Percentiles rank a stretch among this genome's conserved stretches.
Conservation (phyloP, 2,113 vertebrate genomes). For the Lepidothrix coronata region DNA sequence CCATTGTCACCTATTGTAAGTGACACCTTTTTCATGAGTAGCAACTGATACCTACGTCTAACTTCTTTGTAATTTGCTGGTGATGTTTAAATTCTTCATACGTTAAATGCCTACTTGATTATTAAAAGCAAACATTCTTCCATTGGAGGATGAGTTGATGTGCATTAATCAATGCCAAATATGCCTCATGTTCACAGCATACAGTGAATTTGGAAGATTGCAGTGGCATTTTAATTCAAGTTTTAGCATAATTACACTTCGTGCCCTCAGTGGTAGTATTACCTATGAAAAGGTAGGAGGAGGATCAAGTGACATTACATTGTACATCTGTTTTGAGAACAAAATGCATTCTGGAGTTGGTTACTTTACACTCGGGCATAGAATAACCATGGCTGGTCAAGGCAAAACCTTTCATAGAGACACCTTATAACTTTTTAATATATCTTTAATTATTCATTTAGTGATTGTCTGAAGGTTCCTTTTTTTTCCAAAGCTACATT, state of each 20-base stretch:
- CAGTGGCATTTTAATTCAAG: conserved; percentile 36
- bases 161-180: conserved; percentile 48
- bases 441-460: conserved; percentile 60
- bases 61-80: neutral
- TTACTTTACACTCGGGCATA: conserved; percentile 67
- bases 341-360: conserved; percentile 50
- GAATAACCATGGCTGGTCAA: conserved; percentile 49
- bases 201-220: conserved; percentile 17
- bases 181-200: neutral
- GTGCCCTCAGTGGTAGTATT: conserved; percentile 58
- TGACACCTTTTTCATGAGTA: conserved; percentile 1
- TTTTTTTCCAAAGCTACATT: conserved; percentile 11
- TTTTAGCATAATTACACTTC: conserved; percentile 76
- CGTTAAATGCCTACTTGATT: conserved; percentile 28
- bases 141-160: neutral
- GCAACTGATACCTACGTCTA: neutral
- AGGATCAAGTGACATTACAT: conserved; percentile 68
- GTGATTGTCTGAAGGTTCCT: conserved; percentile 3
- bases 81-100: neutral
- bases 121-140: conserved; percentile 28
- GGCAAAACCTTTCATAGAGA: conserved; percentile 44
- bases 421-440: conserved; percentile 58
- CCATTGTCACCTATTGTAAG: conserved; percentile 2
- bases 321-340: conserved; percentile 74
- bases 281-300: conserved; percentile 68